Conservation (phyloP, 2,797 vertebrate species). For the Amniataba percoides region DNA sequence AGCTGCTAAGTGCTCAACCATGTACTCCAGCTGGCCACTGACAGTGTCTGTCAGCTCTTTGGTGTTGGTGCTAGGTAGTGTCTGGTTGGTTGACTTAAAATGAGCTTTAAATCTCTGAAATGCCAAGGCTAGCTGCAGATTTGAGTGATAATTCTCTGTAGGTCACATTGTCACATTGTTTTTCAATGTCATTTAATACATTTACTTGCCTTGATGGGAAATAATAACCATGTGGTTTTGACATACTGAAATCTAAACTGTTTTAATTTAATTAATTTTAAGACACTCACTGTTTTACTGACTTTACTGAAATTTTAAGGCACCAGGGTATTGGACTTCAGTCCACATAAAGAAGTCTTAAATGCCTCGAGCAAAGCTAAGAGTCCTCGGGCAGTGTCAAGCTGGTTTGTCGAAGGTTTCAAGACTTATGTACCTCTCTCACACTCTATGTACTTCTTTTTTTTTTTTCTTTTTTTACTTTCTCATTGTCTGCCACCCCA, state of each 20-base stretch:
- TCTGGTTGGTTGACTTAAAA: too few relatives aligned
- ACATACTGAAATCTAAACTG: not conserved
- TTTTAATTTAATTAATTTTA: not conserved
- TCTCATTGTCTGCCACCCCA: not conserved
- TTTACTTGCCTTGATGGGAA: not conserved
- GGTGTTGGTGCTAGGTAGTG: not conserved
- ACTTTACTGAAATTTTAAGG: not conserved
- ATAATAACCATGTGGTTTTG: not conserved
- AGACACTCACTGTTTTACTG: not conserved
- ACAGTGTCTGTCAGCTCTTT: not conserved
- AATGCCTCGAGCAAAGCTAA: constrained; percentile 15
- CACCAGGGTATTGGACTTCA: not conserved
- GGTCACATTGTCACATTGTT: not conserved
- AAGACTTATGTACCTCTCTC: not conserved
- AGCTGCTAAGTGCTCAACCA: not conserved
- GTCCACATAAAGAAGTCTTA: constrained; percentile 8
- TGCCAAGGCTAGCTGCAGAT: not conserved
- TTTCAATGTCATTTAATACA: not conserved
- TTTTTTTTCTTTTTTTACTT: constrained; percentile 3
- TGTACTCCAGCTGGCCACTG: not conserved
- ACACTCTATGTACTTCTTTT: not conserved
- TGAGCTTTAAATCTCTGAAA: not conserved
- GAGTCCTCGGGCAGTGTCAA: not conserved
- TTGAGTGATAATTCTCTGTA: not conserved
- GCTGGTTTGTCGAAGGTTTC: not conserved